Base-by-base conservation (phyloP, 1,140 invertebrate genomes). In the Oryzaephilus surinamensis region DNA sequence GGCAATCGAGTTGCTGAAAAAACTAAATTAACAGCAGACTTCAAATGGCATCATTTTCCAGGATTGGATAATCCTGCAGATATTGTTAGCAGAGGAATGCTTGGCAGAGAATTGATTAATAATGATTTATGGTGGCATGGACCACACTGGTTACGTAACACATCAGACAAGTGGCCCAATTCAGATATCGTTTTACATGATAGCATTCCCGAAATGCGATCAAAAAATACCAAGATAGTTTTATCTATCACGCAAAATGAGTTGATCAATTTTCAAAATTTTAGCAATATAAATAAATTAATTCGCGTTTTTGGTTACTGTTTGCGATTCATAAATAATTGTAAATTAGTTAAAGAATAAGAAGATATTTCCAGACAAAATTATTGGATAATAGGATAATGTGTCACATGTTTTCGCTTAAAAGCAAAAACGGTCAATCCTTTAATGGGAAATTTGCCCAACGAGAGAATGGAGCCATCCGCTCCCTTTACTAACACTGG, bases 31-130 rank as follows among this genome's bases (percentile, higher is more conserved):
- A 24, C 45, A 39, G 21, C 15, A n/a, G 2, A 5, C 64, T 0
- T 33, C 41, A 12, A 13, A 31, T 70, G 67, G 67, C 15, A 34
- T 12, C 62, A 69, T 39, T 54, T 69, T 1, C 21, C 36, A 3
- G 50, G 57, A 1, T 23, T 28, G n/a, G 32, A 60, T 4, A 70
- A 71, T 50, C 64, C 66, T 13, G 64, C 64, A 2, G 66, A 72
- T 52, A 41, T 52, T 4, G 39, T 58, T 4, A 65, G 64, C 2
- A 45, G 66, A 31, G 65, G 66, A 7, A 15, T 55, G 3, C 21
- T 38, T 14, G 42, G 48, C 6, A 11, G 37, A 11, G 41, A 56
- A 26, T 21, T 57, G 4, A 29, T 42, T 35, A 19, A 43, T 17
- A 32, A 48, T 32, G 19, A 31, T 0, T 37, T 58, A 3, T 63